phyloP scores from a whole-genome alignment of 2,113 vertebrate species.

The Platichthys stellatus region DNA sequence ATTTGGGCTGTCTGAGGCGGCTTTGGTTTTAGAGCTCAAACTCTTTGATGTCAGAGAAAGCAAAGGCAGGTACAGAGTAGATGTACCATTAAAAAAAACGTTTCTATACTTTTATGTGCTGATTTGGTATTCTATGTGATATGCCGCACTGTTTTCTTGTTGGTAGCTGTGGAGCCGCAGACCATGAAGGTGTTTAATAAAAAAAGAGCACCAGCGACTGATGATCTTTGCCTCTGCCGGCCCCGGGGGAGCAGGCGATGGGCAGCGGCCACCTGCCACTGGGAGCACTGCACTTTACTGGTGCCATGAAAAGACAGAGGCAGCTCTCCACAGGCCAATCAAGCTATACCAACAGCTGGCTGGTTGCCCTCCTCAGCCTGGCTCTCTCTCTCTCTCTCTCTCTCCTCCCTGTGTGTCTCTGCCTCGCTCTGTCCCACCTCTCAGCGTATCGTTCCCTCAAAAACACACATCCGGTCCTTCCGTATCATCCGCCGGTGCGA shows the following conservation, averaged over 20 bases:
- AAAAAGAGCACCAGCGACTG: conserved; percentile 53
- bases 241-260: conserved; percentile 48
- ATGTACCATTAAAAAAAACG: conserved; percentile 52
- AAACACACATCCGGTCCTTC: conserved; percentile 21
- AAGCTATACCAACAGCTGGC: conserved; percentile 86
- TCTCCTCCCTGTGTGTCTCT: conserved; percentile 41
- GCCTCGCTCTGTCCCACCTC: conserved; percentile 43
- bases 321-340: conserved; percentile 81
- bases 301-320: conserved; percentile 79
- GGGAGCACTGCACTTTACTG: conserved; percentile 75
- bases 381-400: conserved; percentile 61
- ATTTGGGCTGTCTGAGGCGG: conserved; percentile 49
- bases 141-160: conserved; percentile 55
- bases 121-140: conserved; percentile 66
- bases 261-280: conserved; percentile 77
- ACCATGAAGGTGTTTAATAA: conserved; percentile 78
- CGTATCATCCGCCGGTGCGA: conserved; percentile 23
- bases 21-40: conserved; percentile 46
- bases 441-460: conserved; percentile 34
- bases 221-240: conserved; percentile 60
- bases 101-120: conserved; percentile 59
- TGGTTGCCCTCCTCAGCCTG: conserved; percentile 78
- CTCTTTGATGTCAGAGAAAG: conserved; percentile 62
- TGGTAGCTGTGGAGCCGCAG: conserved; percentile 33
- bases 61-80: conserved; percentile 16